Conservation (phyloP, 1,140 invertebrate genomes). For the Pemphigus obesinymphae region DNA sequence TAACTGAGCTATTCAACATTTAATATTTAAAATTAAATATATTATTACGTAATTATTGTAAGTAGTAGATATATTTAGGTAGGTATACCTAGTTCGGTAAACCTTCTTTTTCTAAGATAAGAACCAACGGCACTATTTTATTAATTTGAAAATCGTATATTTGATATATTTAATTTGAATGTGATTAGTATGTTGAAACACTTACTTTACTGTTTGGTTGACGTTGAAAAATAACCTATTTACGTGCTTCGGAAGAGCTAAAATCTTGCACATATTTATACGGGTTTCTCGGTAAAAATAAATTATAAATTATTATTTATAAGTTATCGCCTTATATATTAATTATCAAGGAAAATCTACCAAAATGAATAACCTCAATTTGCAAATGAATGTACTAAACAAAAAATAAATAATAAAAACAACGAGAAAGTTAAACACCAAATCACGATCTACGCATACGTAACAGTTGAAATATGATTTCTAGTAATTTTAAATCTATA, state of each 20-base stretch:
- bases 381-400: background rate
- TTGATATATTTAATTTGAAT: background rate
- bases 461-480: background rate
- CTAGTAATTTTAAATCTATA: background rate
- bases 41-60: too few species aligned
- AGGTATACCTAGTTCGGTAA: too few species aligned
- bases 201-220: background rate
- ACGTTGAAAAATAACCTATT: background rate
- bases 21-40: too few species aligned
- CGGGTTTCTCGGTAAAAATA: background rate
- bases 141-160: background rate
- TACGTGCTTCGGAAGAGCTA: background rate
- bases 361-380: background rate
- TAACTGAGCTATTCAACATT: too few species aligned
- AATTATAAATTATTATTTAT: background rate
- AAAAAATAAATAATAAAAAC: background rate
- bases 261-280: background rate
- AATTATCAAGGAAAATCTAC: background rate
- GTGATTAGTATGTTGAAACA: background rate
- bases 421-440: constrained; percentile 2
- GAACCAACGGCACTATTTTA: too few species aligned
- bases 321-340: background rate
- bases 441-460: background rate
- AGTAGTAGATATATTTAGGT: too few species aligned
- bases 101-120: too few species aligned